Base-by-base conservation (phyloP, 1,140 invertebrate genomes). In the Pinna nobilis region DNA sequence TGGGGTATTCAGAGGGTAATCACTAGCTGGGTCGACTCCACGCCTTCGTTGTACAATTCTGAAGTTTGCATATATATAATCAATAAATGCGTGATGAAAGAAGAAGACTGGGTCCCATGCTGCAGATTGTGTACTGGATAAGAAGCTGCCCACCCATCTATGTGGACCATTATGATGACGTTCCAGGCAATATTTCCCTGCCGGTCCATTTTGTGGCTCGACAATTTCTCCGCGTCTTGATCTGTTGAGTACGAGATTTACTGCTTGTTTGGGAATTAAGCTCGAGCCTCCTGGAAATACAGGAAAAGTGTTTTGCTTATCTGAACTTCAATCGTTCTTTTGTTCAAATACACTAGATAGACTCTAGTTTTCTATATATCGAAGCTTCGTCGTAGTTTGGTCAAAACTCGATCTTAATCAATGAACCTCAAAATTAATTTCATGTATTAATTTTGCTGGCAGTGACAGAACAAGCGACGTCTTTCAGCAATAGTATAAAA, bases 11-110 rank as follows among this genome's bases (percentile, higher is more conserved):
- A 15, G 0, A 13, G 77, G 72, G 47, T 78, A 78, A 50, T 78
- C 77, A 2, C 37, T 57, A 18, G 64, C 68, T 25, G 74, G 70
- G 37, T 83, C 77, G 20, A 76, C 59, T n/a, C 70, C 70, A 0
- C 33, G 13, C 13, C 1, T 80, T 13, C 44, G 18, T 15, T 61
- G 59, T 23, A 18, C 33, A 28, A 11, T 20, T 13, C 78, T 51
- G 67, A 81, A 83, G 49, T 70, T 23, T 50, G 81, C 72, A 79
- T 79, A 83, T 13, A 83, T 61, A 53, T 78, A 77, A 71, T 88
- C 88, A 28, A 90, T 71, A 71, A 85, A 88, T n/a, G 78, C 67
- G 73, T 90, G 89, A 70, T 89, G 88, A 70, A 89, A 61, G 74
- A 86, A 89, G 77, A 88, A 88, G 25, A 88, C 76, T 1, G 82